Percentiles rank a stretch among this genome's conserved stretches.
Conservation (phyloP, 2,888 invertebrate species). For the Melitaea athalia region DNA sequence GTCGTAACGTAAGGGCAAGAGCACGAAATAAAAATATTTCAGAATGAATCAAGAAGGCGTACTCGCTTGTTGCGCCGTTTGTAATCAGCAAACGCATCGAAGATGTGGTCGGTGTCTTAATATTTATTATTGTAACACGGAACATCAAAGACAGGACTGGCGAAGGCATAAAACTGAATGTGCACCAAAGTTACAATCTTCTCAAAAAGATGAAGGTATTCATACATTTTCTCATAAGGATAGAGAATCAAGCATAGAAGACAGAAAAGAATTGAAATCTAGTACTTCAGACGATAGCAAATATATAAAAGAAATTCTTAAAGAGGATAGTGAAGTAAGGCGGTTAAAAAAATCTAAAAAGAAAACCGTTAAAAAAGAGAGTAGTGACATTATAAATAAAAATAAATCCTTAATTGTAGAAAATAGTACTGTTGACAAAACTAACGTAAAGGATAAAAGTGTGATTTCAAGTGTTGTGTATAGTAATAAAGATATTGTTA, state of each 20-base stretch:
- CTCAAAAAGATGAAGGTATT: conserved; percentile 57
- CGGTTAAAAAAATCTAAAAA: conserved; percentile 58
- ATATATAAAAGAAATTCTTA: conserved; percentile 43
- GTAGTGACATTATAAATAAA: conserved; percentile 54
- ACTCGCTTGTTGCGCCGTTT: conserved; percentile 82
- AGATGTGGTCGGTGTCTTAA: conserved; percentile 89
- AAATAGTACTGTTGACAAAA: conserved; percentile 38
- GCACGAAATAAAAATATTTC: conserved; percentile 61
- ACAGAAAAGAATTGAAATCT: conserved; percentile 46
- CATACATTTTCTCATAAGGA: conserved; percentile 51
- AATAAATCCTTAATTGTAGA: conserved; percentile 56
- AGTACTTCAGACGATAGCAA: conserved; percentile 39
- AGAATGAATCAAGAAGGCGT: conserved; percentile 78
- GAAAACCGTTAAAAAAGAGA: conserved; percentile 59
- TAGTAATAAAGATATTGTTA: conserved; percentile 63
- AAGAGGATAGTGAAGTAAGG: conserved; percentile 53
- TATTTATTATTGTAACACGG: conserved; percentile 89
- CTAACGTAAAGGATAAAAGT: conserved; percentile 55
- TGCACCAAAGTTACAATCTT: conserved; percentile 66
- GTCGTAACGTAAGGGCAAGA: conserved; percentile 53
- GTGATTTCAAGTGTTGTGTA: conserved; percentile 77
- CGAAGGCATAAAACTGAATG: conserved; percentile 87
- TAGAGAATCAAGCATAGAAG: conserved; percentile 54
- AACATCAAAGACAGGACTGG: conserved; percentile 91
- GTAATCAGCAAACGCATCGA: conserved; percentile 84